Evolutionary conservation across 2,888 invertebrate species (phyloP), one percentile per base, ranked within the genome.

Genomic region (Glomeris marginata): DNA sequence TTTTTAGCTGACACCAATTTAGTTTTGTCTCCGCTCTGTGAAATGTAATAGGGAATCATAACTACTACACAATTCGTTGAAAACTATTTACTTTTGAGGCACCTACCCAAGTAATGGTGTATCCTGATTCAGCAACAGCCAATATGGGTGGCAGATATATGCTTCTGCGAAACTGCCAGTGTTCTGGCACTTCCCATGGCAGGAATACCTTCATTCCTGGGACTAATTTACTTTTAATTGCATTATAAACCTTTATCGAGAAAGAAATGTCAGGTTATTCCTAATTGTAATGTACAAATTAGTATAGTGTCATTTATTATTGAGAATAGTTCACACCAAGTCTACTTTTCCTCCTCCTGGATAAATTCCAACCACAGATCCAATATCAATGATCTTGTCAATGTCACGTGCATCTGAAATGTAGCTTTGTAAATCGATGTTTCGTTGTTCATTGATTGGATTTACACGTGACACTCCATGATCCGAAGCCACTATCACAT

Each of bases 321-420:
- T 41, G 10, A 13, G 16, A 5, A 20, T n/a, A 6, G 2, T 16
- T 15, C 45, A 13, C 36, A 50, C 50, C 33, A 22, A n/a, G 16
- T 50, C 50, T 20, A 44, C 48, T 49, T 38, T 49, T 16, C 49
- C 48, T 11, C 18, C 21, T 10, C 38, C 21, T 13, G 49, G 45
- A 20, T 44, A 22, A 42, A 52, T 49, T 6, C 49, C 49, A 16
- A 49, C 46, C 16, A 52, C 38, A 13, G 52, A 42, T 15, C 52
- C 52, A 34, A 47, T 44, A 35, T 52, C 52, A 33, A 52, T 44
- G 22, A 52, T 35, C 18, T 42, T 52, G n/a, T 49, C 52, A n/a
- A 52, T 49, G 21, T 52, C 52, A 18, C 49, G 42, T 4, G 37
- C 35, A 42, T 52, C 52, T 6, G 41, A 41, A 21, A 49, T 44